A percentile compares a stretch with the other conserved stretches of the same genome.
These are phyloP conservation scores for Pungitius pungitius DNA, from an alignment of 2,113 vertebrate species.

Conservation along the genomic window DNA sequence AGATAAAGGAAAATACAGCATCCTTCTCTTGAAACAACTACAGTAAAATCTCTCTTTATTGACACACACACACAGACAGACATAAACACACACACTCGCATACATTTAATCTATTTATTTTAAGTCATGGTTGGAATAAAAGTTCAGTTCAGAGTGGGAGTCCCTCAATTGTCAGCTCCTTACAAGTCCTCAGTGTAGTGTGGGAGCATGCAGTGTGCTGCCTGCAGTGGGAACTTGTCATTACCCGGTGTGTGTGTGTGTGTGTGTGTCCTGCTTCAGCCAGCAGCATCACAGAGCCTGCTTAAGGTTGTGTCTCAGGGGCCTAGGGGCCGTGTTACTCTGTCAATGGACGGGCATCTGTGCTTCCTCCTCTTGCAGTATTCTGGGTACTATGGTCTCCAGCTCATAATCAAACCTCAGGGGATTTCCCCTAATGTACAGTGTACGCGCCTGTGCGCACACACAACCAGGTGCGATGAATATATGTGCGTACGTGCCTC, in stretches of 20 bases:
- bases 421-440: slow-evolving; percentile 34
- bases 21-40: neutral
- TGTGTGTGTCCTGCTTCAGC: slow-evolving; percentile 37
- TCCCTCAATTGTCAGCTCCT: slow-evolving; percentile 31
- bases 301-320: slow-evolving; percentile 57
- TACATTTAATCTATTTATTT: slow-evolving; percentile 36
- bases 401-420: slow-evolving; percentile 66
- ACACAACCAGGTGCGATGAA: slow-evolving; percentile 3
- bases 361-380: slow-evolving; percentile 48
- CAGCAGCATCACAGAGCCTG: slow-evolving; percentile 69
- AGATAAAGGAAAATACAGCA: slow-evolving; percentile 47
- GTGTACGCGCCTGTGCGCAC: slow-evolving; percentile 13
- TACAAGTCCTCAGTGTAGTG: slow-evolving; percentile 41
- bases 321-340: slow-evolving; percentile 66
- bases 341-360: slow-evolving; percentile 51
- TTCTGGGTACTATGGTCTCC: slow-evolving; percentile 37
- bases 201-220: slow-evolving; percentile 33
- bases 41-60: neutral
- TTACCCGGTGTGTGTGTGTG: slow-evolving; percentile 32
- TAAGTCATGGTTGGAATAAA: slow-evolving; percentile 46
- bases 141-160: slow-evolving; percentile 29
- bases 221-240: slow-evolving; percentile 55
- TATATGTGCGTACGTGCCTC: neutral
- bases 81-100: neutral
- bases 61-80: neutral